Conservation (phyloP, 2,113 vertebrate species). For the Galemys pyrenaicus region DNA sequence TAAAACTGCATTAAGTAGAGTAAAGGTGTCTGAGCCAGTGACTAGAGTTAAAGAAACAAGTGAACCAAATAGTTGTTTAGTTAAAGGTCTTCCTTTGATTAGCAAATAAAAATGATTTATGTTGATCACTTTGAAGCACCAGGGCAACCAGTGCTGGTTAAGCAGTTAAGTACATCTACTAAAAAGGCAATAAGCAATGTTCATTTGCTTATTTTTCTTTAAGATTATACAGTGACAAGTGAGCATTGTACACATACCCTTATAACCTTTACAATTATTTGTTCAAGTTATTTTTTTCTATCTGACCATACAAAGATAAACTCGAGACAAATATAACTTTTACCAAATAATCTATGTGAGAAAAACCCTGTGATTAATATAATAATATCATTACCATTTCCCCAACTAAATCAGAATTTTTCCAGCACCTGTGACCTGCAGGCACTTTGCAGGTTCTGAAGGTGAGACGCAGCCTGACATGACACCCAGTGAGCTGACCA, state of each 20-base stretch:
- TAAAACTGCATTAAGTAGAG: neutral
- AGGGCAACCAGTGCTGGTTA: slow-evolving; percentile 1
- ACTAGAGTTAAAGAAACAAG: slow-evolving; percentile 29
- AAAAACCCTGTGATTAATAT: neutral
- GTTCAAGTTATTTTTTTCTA: neutral
- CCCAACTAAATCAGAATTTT: neutral
- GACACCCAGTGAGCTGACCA: neutral
- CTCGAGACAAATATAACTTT: neutral
- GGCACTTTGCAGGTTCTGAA: neutral
- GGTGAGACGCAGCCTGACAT: neutral
- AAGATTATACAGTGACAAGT: neutral
- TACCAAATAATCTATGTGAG: neutral
- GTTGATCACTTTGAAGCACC: neutral
- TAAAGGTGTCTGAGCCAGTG: neutral
- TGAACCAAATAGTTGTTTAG: neutral
- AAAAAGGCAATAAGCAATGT: neutral
- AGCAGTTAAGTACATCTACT: neutral
- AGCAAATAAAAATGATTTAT: neutral
- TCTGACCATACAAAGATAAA: slow-evolving; percentile 14
- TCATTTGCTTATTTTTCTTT: slow-evolving; percentile 7
- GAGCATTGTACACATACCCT: neutral
- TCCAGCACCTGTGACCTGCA: neutral
- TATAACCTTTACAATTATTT: slow-evolving; percentile 17
- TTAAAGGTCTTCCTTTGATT: slow-evolving; percentile 39
- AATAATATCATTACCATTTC: neutral